Conservation (phyloP, 2,113 vertebrate species). For the Chaetura pelagica region DNA sequence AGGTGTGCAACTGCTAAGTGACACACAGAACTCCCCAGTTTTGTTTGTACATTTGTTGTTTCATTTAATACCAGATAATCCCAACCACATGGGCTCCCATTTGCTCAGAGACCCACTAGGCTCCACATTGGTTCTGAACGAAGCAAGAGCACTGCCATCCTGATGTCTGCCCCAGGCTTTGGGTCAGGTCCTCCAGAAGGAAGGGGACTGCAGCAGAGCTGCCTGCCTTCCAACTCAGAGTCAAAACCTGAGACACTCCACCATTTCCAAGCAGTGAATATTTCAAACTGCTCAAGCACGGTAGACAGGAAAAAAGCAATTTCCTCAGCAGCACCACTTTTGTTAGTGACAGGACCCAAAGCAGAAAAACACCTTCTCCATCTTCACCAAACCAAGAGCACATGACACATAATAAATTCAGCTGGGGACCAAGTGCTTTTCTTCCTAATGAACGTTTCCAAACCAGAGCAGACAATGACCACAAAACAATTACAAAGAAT, state of each 20-base stretch:
- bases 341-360: not conserved
- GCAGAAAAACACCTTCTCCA: not conserved
- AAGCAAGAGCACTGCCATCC: fast-evolving
- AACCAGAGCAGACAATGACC: not conserved
- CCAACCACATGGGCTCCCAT: not conserved
- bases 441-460: not conserved
- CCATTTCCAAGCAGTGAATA: not conserved
- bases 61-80: not conserved
- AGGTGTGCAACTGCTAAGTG: not conserved
- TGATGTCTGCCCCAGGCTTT: not conserved
- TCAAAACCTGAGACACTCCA: not conserved
- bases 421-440: not conserved
- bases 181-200: not conserved
- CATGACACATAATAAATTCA: not conserved
- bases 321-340: not conserved
- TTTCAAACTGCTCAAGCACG: fast-evolving
- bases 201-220: not conserved
- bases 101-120: not conserved
- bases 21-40: fast-evolving
- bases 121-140: fast-evolving
- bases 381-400: not conserved
- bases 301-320: not conserved
- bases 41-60: not conserved
- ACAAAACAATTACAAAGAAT: not conserved
- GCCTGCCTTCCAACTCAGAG: fast-evolving